These are phyloP conservation scores for Hycleus cichorii DNA, from an alignment of 1,140 invertebrate genomes.

Conservation along the genomic window DNA sequence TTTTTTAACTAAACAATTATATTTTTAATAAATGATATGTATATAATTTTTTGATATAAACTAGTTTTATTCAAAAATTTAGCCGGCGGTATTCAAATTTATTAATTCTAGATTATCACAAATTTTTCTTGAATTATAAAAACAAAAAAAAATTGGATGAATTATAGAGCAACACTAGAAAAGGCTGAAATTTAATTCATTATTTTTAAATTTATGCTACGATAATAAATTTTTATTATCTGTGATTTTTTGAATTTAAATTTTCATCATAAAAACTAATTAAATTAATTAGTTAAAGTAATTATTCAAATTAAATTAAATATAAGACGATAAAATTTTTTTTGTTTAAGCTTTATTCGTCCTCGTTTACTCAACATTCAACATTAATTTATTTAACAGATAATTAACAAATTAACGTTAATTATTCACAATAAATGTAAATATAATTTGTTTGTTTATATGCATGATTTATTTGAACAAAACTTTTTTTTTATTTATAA, in stretches of 20 bases:
- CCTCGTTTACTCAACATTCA: too few relatives aligned
- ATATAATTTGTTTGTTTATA: too few relatives aligned
- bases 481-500: too few relatives aligned
- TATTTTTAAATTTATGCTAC: conserved; percentile 1
- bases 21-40: conserved; percentile 9
- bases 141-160: background rate
- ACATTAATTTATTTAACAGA: too few relatives aligned
- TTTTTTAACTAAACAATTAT: background rate
- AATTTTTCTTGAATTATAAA: background rate
- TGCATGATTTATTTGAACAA: too few relatives aligned
- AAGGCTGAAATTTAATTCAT: background rate
- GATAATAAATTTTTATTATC: conserved; percentile 2
- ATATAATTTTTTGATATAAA: background rate
- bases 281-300: conserved; percentile 7
- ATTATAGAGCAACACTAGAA: background rate
- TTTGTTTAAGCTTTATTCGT: too few relatives aligned
- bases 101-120: background rate
- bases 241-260: conserved; percentile 6
- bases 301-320: conserved; percentile 7
- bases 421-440: too few relatives aligned
- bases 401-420: too few relatives aligned
- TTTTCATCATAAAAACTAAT: conserved; percentile 4
- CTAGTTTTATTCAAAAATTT: background rate
- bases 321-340: background rate
- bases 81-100: background rate